Conservation (phyloP, 1,140 invertebrate genomes). For the Cotesia vestalis region DNA sequence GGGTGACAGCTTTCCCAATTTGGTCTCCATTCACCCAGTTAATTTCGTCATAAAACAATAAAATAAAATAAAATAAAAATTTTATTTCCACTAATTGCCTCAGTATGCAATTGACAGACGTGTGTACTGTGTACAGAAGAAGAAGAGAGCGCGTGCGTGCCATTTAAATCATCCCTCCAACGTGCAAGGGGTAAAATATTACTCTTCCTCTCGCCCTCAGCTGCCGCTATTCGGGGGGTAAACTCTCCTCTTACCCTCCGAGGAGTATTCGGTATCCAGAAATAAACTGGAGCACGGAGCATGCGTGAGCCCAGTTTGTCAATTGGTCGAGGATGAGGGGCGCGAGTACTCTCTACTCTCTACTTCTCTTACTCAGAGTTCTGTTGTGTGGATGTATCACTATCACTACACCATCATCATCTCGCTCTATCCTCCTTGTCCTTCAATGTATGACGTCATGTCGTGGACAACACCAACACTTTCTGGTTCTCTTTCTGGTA, state of each 20-base stretch:
- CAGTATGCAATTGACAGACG: conserved; percentile 7
- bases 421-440: background rate
- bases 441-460: conserved; percentile 21
- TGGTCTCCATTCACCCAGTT: too few relatives aligned
- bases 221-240: background rate
- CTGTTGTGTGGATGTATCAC: too few relatives aligned
- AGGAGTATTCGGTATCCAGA: background rate
- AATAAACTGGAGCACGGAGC: conserved; percentile 10
- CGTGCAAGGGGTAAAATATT: too few relatives aligned
- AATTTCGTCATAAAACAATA: conserved; percentile 1
- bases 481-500: conserved; percentile 14
- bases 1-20: too few relatives aligned
- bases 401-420: background rate
- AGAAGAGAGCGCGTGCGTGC: conserved; percentile 11
- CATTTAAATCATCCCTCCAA: conserved; percentile 17
- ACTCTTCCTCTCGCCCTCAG: too few relatives aligned
- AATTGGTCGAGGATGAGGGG: conserved; percentile 24
- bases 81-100: conserved; percentile 3
- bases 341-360: background rate
- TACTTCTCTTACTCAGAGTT: too few relatives aligned
- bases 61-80: background rate
- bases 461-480: conserved; percentile 10
- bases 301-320: conserved; percentile 8
- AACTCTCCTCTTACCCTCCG: background rate
- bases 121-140: background rate